A percentile compares a stretch with the other conserved stretches of the same genome.
Evolutionary conservation across 2,113 vertebrate species (phyloP).

Genomic region (Tachysurus fulvidraco): DNA sequence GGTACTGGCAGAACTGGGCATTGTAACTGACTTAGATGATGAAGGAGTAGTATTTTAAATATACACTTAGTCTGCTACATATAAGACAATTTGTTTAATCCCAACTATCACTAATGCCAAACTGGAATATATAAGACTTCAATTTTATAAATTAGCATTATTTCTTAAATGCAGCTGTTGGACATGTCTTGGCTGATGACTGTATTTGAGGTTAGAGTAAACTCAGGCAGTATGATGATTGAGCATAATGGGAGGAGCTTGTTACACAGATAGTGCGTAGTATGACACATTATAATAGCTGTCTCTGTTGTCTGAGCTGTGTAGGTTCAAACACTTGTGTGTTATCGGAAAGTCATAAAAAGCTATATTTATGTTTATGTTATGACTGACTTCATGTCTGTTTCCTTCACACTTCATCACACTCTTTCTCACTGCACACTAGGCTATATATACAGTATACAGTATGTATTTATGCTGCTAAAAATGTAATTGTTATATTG

Average conservation of each 20-base stretch:
- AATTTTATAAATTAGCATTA: background rate
- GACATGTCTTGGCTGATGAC: background rate
- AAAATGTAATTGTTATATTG: background rate
- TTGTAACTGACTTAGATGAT: background rate
- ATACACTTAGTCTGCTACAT: background rate
- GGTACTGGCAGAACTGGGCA: background rate
- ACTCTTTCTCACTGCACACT: background rate
- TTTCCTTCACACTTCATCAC: background rate
- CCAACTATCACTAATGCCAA: background rate
- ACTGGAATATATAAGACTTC: background rate
- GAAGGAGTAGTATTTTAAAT: background rate
- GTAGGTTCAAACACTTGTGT: background rate
- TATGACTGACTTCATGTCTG: slow-evolving; percentile 13
- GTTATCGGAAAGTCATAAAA: slow-evolving; percentile 18
- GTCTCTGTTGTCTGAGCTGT: background rate
- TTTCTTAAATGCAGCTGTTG: background rate
- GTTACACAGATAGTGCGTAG: background rate
- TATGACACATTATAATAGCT: background rate
- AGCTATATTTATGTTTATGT: slow-evolving; percentile 2
- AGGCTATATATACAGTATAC: background rate
- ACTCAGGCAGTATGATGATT: background rate
- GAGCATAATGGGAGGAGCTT: background rate
- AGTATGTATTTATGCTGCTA: background rate
- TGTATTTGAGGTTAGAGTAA: background rate
- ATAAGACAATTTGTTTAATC: background rate